A percentile compares a stretch with the other conserved stretches of the same genome.
phyloP scores from a whole-genome alignment of 1,140 invertebrate genomes.

The Coelopa frigida region DNA sequence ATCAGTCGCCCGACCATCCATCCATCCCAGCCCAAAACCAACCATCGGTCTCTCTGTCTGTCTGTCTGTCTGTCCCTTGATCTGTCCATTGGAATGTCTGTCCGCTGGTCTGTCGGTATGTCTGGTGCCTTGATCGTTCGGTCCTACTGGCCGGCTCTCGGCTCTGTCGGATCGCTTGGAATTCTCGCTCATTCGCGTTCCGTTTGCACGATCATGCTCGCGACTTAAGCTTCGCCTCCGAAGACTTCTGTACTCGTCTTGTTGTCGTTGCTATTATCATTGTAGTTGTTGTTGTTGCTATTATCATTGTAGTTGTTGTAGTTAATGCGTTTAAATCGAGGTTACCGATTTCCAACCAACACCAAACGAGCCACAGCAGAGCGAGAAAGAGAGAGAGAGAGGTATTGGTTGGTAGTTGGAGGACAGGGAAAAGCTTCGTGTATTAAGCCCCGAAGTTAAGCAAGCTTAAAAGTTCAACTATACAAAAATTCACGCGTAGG shows the following conservation, averaged over 20 bases:
- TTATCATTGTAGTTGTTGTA: conserved; percentile 17
- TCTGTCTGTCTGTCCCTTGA: conserved; percentile 12
- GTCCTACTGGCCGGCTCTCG: too few relatives aligned
- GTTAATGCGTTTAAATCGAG: conserved; percentile 45
- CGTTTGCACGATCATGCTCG: conserved; percentile 10
- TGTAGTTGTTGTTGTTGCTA: conserved; percentile 1
- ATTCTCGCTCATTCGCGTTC: too few relatives aligned
- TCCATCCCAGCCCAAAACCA: too few relatives aligned
- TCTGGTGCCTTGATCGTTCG: background rate
- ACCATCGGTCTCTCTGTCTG: conserved; percentile 8
- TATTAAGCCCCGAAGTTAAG: too few relatives aligned
- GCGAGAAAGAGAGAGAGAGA: too few relatives aligned
- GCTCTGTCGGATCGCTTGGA: too few relatives aligned
- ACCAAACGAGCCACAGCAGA: too few relatives aligned
- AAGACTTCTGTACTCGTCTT: conserved; percentile 4
- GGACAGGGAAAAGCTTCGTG: too few relatives aligned
- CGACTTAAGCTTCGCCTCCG: conserved; percentile 5
- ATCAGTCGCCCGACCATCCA: too few relatives aligned
- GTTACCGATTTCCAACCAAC: conserved; percentile 34
- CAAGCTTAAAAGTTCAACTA: background rate
- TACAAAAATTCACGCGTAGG: conserved; percentile 3
- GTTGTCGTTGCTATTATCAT: conserved; percentile 5
- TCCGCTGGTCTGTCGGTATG: background rate
- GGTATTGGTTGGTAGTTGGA: too few relatives aligned
- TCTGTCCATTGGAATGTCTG: too few relatives aligned